Base-by-base conservation (phyloP, 2,888 invertebrate genomes). In the Nasonia oneida region DNA sequence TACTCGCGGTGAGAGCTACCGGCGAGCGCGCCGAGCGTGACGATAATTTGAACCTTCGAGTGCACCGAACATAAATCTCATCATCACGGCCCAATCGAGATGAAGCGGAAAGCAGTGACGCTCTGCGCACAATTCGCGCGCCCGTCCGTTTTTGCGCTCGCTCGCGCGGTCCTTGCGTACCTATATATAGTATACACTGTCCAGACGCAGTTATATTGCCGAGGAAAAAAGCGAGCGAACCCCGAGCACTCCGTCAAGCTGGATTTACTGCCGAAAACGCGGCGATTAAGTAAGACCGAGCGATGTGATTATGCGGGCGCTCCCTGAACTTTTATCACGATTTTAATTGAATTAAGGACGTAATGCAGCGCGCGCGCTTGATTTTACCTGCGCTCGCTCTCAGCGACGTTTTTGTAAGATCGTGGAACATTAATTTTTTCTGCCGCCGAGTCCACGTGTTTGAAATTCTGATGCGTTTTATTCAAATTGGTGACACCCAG, bases 1-100 rank as follows among this genome's bases (percentile, higher is more conserved):
- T 39, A 15, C 6, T 39, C 37, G 33, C 10, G 15, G 6, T 0
- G 37, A 15, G 57, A 57, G 57, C 15, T 15, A 57, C 18, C 23
- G 15, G 39, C n/a, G 61, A 18, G 39, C 5, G 23, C 42, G 50
- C 39, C 23, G 33, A 53, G 71, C 71, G 61, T 61, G 81, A 73
- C 42, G 81, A 73, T 73, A 81, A 81, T 81, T 73, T 73, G 42
- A 74, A 37, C 81, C 81, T 74, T 81, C 73, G 42, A 81, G 39
- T 81, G 61, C 42, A 71, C 39, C 61, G 39, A 42, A 42, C 57
- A 37, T 71, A 80, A 71, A 80, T 81, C 73, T 81, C 61, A 39
- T 70, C 70, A 39, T 47, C 50, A 57, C 29, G 64, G 23, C 47
- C 47, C 64, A 78, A 33, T 50, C 50, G 64, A 29, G 64, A 47